Conservation (phyloP, 2,888 invertebrate genomes). For the Plebejus argus region DNA sequence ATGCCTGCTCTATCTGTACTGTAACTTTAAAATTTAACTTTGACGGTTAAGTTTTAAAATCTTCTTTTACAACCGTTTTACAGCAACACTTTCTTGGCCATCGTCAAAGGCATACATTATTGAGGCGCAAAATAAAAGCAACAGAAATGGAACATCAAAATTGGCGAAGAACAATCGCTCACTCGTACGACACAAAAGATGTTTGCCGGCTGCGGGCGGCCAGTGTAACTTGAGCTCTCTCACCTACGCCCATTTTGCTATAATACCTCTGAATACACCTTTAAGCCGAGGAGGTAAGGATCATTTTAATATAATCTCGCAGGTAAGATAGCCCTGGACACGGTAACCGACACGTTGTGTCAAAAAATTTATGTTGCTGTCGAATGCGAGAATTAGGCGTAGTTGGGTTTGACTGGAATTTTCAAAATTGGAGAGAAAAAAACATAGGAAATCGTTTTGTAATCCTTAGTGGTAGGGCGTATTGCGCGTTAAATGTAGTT, state of each 20-base stretch:
- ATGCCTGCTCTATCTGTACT: too few species aligned
- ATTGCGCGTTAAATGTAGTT: too few species aligned
- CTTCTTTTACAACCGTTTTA: background rate
- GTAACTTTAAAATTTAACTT: too few species aligned
- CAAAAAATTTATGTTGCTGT: background rate
- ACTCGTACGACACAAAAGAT: constrained; percentile 66
- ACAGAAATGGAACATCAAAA: constrained; percentile 53
- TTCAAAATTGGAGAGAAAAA: background rate
- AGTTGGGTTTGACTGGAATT: background rate
- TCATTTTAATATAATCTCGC: background rate
- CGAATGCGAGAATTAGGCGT: background rate
- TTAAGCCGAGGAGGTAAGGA: background rate
- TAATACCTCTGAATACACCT: background rate
- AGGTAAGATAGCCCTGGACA: background rate
- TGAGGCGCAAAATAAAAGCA: constrained; percentile 30
- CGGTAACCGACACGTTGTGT: constrained; percentile 35
- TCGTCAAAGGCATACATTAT: constrained; percentile 29
- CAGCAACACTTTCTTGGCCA: constrained; percentile 25
- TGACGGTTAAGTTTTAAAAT: constrained; percentile 13
- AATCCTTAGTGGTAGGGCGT: background rate
- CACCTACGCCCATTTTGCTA: constrained; percentile 30
- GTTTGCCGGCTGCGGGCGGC: constrained; percentile 60
- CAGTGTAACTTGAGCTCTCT: constrained; percentile 52
- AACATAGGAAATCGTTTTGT: too few species aligned
- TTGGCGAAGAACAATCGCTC: constrained; percentile 65